phyloP scores from a whole-genome alignment of 2,797 vertebrate species.

The Garrulus glandarius region DNA sequence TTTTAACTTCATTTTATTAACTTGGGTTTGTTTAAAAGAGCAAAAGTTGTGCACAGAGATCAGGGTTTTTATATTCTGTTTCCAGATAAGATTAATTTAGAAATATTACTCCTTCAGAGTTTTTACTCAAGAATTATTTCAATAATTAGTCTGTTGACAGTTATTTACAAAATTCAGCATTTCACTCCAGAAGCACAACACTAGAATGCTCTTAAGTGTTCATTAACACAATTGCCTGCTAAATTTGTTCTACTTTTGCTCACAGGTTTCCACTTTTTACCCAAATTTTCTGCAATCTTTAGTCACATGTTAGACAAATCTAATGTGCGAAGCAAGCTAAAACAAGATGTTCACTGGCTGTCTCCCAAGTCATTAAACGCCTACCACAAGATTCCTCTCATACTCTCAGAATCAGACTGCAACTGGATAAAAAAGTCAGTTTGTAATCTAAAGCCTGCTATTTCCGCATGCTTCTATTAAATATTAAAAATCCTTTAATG shows the following conservation, averaged over 20 bases:
- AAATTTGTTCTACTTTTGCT: neutral
- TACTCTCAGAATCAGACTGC: slow-evolving; percentile 19
- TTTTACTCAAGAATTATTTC: neutral
- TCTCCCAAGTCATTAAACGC: slow-evolving; percentile 51
- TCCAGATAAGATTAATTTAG: neutral
- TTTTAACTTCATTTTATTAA: neutral
- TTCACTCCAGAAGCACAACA: neutral
- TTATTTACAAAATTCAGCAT: neutral
- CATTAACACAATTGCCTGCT: neutral
- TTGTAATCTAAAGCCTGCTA: neutral
- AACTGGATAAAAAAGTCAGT: neutral
- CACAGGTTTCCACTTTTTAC: slow-evolving; percentile 16
- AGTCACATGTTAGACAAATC: neutral
- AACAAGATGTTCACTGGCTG: slow-evolving; percentile 29
- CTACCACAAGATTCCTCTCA: slow-evolving; percentile 50
- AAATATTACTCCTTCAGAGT: neutral
- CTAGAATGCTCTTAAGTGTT: neutral
- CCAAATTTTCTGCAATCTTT: neutral
- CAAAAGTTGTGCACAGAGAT: neutral
- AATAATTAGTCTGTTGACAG: neutral
- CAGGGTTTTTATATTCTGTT: neutral
- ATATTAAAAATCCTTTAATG: neutral
- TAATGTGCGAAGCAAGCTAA: slow-evolving; percentile 47
- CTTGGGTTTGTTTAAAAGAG: neutral
- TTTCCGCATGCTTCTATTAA: neutral